Base-by-base conservation (phyloP, 1,140 invertebrate species). In the Drosophila parvula region DNA sequence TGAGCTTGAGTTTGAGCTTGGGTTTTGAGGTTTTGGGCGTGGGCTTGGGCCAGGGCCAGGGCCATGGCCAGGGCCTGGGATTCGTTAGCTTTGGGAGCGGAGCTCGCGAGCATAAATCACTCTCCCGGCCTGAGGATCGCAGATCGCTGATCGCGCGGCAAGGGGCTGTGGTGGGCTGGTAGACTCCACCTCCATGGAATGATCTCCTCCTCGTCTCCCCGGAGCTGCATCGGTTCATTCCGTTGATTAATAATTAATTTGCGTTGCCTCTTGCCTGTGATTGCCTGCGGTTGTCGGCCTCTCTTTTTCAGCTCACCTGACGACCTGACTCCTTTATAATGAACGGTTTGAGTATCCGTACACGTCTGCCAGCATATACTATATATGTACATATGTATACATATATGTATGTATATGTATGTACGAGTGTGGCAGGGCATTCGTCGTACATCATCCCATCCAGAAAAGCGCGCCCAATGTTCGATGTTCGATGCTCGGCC, bases 221-320 rank as follows among this genome's bases (percentile, higher is more conserved):
- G 45, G 38, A 41, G 38, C 61, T 48, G 56, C 43, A 47, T 68
- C 47, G 67, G 65, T 90, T 81, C 69, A 76, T 81, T 90, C 81
- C 82, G 80, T 90, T 90, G 88, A 90, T 90, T 90, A 90, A 90
- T 88, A 90, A 90, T 90, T 90, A 90, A 90, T 90, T 90, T 90
- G 82, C 74, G 82, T 90, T 74, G 84, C 84, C 74, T 78, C 82
- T 60, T 79, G 81, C 53, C 67, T n/a, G 70, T 80, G 70, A 71
- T 59, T 76, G 79, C 59, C 71, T 76, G 65, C 51, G 62, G 63
- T 71, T 82, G 58, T 58, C 43, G 78, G 62, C 74, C 57, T 34
- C 57, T 51, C 40, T 58, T 40, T 32, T 63, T 38, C 41, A 28
- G 64, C 80, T 78, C 88, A 81, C 78, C 82, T 83, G 83, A 83